phyloP scores from a whole-genome alignment of 2,113 vertebrate species.

The Proteles cristata region DNA sequence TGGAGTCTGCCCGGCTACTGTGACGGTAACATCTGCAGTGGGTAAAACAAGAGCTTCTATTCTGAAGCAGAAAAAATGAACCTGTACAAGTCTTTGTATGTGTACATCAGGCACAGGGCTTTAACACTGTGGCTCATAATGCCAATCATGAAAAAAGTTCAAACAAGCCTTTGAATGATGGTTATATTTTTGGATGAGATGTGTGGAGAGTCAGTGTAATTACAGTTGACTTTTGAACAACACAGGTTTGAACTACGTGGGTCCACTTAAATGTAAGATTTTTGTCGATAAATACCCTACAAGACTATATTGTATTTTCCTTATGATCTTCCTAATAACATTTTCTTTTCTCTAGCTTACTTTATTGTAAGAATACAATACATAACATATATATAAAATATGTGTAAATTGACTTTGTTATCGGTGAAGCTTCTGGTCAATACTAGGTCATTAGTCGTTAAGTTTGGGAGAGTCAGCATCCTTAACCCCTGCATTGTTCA shows the following conservation, averaged over 20 bases:
- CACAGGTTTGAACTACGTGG: not conserved
- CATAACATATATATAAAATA: not conserved
- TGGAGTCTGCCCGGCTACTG: not conserved
- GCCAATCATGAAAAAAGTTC: conserved; percentile 21
- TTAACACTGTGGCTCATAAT: not conserved
- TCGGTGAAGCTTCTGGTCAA: not conserved
- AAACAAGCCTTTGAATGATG: not conserved
- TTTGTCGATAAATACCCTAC: not conserved
- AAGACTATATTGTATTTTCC: not conserved
- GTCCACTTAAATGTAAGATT: not conserved
- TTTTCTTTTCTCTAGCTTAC: not conserved
- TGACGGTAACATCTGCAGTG: not conserved
- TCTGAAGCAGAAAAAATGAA: not conserved
- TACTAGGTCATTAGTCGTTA: not conserved
- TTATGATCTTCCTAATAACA: not conserved
- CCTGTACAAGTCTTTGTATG: fast-evolving
- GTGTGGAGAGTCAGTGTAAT: not conserved
- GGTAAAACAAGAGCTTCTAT: not conserved
- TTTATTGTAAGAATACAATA: not conserved
- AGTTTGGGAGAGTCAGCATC: not conserved
- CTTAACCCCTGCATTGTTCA: not conserved
- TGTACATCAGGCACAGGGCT: fast-evolving
- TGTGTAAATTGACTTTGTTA: not conserved
- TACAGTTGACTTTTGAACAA: not conserved
- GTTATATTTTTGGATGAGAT: conserved; percentile 1